A percentile compares a stretch with the other conserved stretches of the same genome.
These are phyloP conservation scores for Hippolais icterina DNA, from an alignment of 2,113 vertebrate genomes.

Conservation along the genomic window DNA sequence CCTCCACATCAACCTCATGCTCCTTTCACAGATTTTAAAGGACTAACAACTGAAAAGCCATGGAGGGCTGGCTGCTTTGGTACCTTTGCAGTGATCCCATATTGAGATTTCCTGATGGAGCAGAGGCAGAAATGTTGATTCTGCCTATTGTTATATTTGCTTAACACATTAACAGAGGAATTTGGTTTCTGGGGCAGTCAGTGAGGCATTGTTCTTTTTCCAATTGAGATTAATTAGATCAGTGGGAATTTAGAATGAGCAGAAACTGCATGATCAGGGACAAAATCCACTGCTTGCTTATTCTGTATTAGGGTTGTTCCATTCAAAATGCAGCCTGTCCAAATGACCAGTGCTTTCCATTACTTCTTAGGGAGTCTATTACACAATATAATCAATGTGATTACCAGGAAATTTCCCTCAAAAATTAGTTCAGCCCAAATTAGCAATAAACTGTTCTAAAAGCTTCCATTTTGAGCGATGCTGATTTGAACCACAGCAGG, in stretches of 20 bases:
- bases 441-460: not conserved
- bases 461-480: not conserved
- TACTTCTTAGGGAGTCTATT: not conserved
- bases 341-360: not conserved
- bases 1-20: not conserved
- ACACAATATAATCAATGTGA: not conserved
- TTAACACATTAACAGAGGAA: slow-evolving; percentile 10
- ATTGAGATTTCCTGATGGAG: not conserved
- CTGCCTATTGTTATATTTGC: slow-evolving; percentile 2
- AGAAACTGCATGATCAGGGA: not conserved
- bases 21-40: not conserved
- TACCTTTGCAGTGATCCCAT: not conserved
- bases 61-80: not conserved
- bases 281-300: not conserved
- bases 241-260: slow-evolving; percentile 2
- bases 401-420: not conserved
- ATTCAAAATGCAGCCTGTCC: not conserved
- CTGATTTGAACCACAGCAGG: not conserved
- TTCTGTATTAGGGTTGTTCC: not conserved
- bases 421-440: not conserved
- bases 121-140: slow-evolving; percentile 15
- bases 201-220: slow-evolving; percentile 24
- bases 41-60: not conserved
- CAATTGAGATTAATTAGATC: slow-evolving; percentile 35
- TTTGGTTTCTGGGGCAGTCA: slow-evolving; percentile 26